Conservation (phyloP, 2,797 vertebrate species). For the Chrysolophus pictus region DNA sequence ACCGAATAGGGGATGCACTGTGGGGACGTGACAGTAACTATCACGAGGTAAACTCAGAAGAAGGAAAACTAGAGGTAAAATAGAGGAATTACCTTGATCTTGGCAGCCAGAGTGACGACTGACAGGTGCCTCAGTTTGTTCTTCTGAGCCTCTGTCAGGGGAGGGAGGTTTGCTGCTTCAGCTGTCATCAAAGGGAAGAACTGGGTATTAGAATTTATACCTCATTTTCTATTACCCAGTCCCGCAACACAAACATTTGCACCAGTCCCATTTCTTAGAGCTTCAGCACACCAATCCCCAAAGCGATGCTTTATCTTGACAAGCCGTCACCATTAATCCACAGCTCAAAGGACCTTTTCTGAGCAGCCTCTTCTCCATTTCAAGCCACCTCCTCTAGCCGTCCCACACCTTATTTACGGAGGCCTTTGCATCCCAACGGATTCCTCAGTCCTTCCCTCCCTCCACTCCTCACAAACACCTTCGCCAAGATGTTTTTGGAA, state of each 20-base stretch:
- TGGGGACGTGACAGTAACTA: neutral
- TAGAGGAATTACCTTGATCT: slow-evolving; percentile 87
- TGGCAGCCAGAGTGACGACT: slow-evolving; percentile 95
- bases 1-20: slow-evolving; percentile 84
- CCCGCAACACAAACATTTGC: neutral
- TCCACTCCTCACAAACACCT: rapidly evolving
- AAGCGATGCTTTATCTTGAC: neutral
- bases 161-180: slow-evolving; percentile 85
- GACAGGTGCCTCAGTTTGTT: slow-evolving; percentile 97
- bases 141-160: slow-evolving; percentile 93
- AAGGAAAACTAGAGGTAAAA: neutral
- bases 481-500: neutral
- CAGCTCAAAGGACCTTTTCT: neutral
- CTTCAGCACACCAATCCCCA: neutral
- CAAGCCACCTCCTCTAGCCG: neutral
- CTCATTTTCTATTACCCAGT: neutral
- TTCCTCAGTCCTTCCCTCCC: neutral
- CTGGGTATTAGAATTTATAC: neutral
- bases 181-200: slow-evolving; percentile 57
- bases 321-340: neutral
- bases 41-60: neutral
- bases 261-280: neutral
- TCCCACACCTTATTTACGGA: rapidly evolving
- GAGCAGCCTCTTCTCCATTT: neutral
- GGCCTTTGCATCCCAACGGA: neutral